Conservation (phyloP, 2,888 invertebrate genomes). For the Mimachlamys varia region DNA sequence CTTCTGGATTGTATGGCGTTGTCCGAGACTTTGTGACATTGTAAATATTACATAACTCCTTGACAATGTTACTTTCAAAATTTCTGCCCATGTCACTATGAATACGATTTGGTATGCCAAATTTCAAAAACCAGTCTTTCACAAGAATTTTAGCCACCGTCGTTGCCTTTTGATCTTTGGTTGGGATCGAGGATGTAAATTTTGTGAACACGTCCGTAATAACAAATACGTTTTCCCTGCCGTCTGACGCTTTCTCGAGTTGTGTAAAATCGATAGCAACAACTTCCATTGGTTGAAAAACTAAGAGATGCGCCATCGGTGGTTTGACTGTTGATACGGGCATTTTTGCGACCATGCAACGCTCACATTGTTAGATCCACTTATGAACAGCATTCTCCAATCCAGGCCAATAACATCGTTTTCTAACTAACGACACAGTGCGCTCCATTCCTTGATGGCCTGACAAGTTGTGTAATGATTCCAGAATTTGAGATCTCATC, state of each 20-base stretch:
- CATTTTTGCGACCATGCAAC: too few relatives aligned
- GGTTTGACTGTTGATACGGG: slow-evolving; percentile 42
- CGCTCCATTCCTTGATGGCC: slow-evolving; percentile 59
- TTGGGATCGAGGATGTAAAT: too few relatives aligned
- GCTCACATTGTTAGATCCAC: slow-evolving; percentile 49
- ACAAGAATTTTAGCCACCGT: slow-evolving; percentile 55
- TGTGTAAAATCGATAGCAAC: slow-evolving; percentile 57
- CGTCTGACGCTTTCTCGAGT: slow-evolving; percentile 55
- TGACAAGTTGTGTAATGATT: slow-evolving; percentile 52
- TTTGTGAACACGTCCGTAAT: too few relatives aligned
- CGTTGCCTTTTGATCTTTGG: slow-evolving; percentile 54
- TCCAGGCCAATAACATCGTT: slow-evolving; percentile 55
- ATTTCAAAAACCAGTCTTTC: slow-evolving; percentile 56
- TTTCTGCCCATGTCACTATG: slow-evolving; percentile 51
- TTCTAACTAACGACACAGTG: slow-evolving; percentile 50
- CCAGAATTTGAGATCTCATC: slow-evolving; percentile 45
- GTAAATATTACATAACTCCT: slow-evolving; percentile 49
- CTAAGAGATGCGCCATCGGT: slow-evolving; percentile 49
- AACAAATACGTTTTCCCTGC: slow-evolving; percentile 55
- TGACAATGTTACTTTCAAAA: slow-evolving; percentile 44
- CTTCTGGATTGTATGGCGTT: slow-evolving; percentile 49
- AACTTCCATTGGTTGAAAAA: slow-evolving; percentile 53
- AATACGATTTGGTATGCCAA: slow-evolving; percentile 54
- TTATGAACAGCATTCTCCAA: slow-evolving; percentile 49
- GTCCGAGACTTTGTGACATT: slow-evolving; percentile 47